phyloP scores from a whole-genome alignment of 2,797 vertebrate genomes.

The Orestias chungarensis region DNA sequence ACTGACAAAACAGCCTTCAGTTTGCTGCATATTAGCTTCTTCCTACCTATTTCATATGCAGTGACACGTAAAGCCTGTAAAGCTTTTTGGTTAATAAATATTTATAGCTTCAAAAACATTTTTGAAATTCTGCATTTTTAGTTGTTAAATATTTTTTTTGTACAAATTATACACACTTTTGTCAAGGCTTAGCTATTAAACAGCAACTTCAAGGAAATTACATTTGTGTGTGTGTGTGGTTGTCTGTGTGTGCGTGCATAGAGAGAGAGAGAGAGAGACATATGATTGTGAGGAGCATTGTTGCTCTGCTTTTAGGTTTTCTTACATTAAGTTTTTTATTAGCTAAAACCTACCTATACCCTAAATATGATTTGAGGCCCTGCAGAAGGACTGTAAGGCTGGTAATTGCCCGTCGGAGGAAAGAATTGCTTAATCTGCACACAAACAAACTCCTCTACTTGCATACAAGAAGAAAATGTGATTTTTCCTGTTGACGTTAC shows the following conservation, averaged over 20 bases:
- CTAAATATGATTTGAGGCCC: background rate
- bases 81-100: background rate
- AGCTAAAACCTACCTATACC: background rate
- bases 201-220: background rate
- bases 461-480: background rate
- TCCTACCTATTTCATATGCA: constrained; percentile 10
- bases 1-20: constrained; percentile 50
- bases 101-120: no score
- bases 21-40: constrained; percentile 37
- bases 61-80: background rate
- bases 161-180: background rate
- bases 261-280: no score
- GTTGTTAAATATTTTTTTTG: background rate
- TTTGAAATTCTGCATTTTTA: background rate
- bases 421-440: background rate
- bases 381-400: background rate
- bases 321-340: no score
- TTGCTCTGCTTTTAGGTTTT: no score
- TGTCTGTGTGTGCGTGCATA: no score
- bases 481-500: constrained; percentile 11
- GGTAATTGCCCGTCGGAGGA: background rate
- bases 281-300: no score
- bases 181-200: background rate
- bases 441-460: constrained; percentile 1
- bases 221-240: no score